phyloP scores from a whole-genome alignment of 2,113 vertebrate genomes.

The Egretta garzetta region DNA sequence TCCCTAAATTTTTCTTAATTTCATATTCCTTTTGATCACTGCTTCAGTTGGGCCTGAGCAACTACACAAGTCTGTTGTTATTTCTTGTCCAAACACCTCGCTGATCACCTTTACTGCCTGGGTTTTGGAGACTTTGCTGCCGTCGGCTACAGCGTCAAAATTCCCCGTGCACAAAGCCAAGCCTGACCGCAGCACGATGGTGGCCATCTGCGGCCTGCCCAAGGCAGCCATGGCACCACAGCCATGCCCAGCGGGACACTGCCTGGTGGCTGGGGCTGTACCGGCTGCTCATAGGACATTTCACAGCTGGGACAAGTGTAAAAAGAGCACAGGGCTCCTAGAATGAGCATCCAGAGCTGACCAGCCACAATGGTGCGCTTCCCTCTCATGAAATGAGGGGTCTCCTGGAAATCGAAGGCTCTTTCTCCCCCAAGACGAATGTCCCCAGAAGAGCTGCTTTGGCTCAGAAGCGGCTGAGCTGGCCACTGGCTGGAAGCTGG shows the following conservation, averaged over 20 bases:
- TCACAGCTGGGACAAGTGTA: neutral
- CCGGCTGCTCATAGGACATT: neutral
- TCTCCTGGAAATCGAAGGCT: neutral
- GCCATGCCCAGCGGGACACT: accelerated
- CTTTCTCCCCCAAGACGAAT: neutral
- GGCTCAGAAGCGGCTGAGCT: neutral
- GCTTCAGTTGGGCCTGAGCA: neutral
- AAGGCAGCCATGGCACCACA: neutral
- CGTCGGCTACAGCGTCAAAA: accelerated
- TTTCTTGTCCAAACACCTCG: slow-evolving; percentile 36
- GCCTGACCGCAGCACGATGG: neutral
- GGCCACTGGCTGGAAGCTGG: neutral
- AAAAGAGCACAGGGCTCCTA: neutral
- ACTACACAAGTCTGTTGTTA: neutral
- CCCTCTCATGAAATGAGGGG: neutral
- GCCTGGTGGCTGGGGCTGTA: neutral
- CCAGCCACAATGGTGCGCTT: neutral
- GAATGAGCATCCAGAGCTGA: neutral
- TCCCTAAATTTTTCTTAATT: slow-evolving; percentile 47
- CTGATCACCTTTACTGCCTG: neutral
- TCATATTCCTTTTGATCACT: slow-evolving; percentile 39
- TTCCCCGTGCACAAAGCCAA: neutral
- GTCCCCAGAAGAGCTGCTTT: neutral
- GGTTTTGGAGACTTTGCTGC: neutral
- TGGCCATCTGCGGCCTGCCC: neutral